Evolutionary conservation across 53 echinoderm and acorn worm species (phyloP).

Genomic region (Hippasteria phrygiana): DNA sequence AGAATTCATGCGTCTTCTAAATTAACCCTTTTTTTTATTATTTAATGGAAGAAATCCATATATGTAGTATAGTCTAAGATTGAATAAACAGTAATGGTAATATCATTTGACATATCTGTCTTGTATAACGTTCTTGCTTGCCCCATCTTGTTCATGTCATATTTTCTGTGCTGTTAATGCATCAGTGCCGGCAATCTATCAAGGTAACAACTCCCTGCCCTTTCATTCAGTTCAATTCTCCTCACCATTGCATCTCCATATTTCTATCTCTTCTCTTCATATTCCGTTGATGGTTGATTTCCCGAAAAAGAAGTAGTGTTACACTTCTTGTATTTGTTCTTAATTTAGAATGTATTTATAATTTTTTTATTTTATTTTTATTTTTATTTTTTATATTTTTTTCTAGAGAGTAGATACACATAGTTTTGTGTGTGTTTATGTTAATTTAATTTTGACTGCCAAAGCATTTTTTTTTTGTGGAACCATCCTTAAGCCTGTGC

Average conservation of each 20-base stretch:
- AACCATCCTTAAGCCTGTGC: too few species aligned
- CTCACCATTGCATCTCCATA: neutral
- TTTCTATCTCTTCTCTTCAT: neutral
- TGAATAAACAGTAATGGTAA: too few species aligned
- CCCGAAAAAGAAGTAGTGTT: neutral
- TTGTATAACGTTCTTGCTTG: neutral
- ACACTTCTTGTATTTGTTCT: neutral
- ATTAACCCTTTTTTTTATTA: neutral
- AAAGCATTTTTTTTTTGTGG: too few species aligned
- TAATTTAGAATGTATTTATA: neutral
- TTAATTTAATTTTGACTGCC: too few species aligned
- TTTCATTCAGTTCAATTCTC: conserved; percentile 16
- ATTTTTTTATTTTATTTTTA: neutral
- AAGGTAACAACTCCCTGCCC: conserved; percentile 29
- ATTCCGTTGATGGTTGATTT: neutral
- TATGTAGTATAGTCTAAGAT: too few species aligned
- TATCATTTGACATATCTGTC: neutral
- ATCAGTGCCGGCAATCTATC: conserved; percentile 62
- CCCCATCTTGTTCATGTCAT: neutral
- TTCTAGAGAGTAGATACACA: too few species aligned
- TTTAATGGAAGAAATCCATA: neutral
- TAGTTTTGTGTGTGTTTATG: too few species aligned
- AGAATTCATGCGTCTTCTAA: neutral
- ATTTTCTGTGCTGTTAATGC: conserved; percentile 19
- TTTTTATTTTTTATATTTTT: conserved; percentile 1